These are phyloP conservation scores for Orthosia cruda DNA, from an alignment of 2,888 invertebrate species.

Conservation along the genomic window DNA sequence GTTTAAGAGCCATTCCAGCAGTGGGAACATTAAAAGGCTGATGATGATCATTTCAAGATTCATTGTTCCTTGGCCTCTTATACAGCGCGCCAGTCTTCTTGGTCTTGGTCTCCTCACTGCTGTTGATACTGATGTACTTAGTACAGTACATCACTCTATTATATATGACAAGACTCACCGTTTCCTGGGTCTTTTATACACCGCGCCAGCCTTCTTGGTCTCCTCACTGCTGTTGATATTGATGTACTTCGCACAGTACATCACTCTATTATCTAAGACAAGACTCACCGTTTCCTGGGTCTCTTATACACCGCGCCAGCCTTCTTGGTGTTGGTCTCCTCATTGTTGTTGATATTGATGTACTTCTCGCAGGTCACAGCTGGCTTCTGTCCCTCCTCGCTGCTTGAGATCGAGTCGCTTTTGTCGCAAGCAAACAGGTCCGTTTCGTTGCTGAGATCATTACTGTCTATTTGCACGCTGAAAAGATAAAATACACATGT, in stretches of 20 bases:
- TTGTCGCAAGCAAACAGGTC: conserved; percentile 89
- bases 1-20: too few relatives aligned
- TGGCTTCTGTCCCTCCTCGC: conserved; percentile 79
- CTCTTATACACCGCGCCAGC: conserved; percentile 75
- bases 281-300: conserved; percentile 77
- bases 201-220: too few relatives aligned
- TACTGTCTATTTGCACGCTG: conserved; percentile 88
- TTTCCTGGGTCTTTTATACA: conserved; percentile 85
- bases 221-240: conserved; percentile 89
- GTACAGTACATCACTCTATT: conserved; percentile 62
- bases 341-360: conserved; percentile 87
- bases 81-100: too few relatives aligned
- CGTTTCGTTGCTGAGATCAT: conserved; percentile 88
- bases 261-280: too few relatives aligned
- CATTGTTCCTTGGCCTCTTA: conserved; percentile 81
- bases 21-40: too few relatives aligned
- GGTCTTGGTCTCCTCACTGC: conserved; percentile 86
- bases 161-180: conserved; percentile 34
- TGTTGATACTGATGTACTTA: conserved; percentile 86
- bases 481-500: conserved; percentile 29
- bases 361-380: conserved; percentile 78
- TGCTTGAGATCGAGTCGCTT: conserved; percentile 84
- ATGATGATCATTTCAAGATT: not conserved
- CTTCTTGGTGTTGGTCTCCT: conserved; percentile 80
- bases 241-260: conserved; percentile 79